Evolutionary conservation across 2,888 invertebrate species (phyloP).

Genomic region (Dione juno): DNA sequence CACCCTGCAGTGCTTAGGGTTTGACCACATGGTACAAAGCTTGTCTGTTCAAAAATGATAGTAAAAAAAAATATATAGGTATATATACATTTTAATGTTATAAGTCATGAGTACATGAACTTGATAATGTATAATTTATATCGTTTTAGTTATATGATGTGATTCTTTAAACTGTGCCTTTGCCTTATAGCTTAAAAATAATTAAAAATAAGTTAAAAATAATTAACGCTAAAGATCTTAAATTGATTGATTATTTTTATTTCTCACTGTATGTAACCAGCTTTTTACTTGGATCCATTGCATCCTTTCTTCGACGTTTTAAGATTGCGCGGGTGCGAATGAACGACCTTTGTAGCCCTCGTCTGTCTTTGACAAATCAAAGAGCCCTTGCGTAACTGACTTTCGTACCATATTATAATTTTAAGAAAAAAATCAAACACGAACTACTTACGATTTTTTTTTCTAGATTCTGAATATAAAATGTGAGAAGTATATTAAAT

Average conservation of each 20-base stretch:
- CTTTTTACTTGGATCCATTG: constrained; percentile 58
- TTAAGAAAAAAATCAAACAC: constrained; percentile 62
- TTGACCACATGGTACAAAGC: constrained; percentile 49
- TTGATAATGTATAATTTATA: neutral
- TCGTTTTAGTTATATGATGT: neutral
- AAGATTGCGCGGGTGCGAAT: constrained; percentile 55
- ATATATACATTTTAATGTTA: neutral
- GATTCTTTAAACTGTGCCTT: too few species aligned
- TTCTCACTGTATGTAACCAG: constrained; percentile 46
- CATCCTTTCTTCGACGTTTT: constrained; percentile 67
- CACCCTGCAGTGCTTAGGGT: constrained; percentile 67
- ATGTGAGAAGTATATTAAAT: neutral
- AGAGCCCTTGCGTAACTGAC: constrained; percentile 70
- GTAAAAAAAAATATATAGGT: neutral
- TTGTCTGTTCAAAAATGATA: neutral
- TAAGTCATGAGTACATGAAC: neutral
- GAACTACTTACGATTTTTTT: neutral
- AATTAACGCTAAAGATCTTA: too few species aligned
- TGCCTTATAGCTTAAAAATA: too few species aligned
- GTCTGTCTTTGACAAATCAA: constrained; percentile 74
- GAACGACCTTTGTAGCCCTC: constrained; percentile 66
- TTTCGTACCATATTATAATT: constrained; percentile 62
- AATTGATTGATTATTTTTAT: too few species aligned
- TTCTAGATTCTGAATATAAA: neutral
- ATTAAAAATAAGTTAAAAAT: too few species aligned